Base-by-base conservation (phyloP, 2,888 invertebrate species). In the Nomada ferruginata region DNA sequence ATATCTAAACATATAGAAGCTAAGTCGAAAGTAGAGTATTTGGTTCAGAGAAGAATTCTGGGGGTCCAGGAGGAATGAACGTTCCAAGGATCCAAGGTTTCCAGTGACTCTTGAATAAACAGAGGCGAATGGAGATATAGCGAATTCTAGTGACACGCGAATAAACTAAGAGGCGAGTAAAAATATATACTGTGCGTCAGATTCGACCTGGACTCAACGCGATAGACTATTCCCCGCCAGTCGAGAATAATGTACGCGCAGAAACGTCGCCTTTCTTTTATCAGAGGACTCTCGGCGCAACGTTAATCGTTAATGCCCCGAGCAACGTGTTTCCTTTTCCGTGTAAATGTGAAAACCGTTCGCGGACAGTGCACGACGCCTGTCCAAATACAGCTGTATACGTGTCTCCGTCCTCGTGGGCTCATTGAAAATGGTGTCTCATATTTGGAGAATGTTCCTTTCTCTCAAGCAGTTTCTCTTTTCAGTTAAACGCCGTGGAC, bases 381-480 rank as follows among this genome's bases (percentile, higher is more conserved):
- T 59, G 23, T 69, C 69, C 68, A 68, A 69, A 80, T 68, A 76
- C 59, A 36, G 76, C 75, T 47, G 3, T 47, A 15, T 47, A 15
- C 15, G 36, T 44, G 23, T 59, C 55, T 15, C n/a, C 61, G 65
- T 68, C 52, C 47, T 66, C 60, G 74, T 47, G 55, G 3, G 59
- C 20, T 44, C 50, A 42, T 69, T 20, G 68, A 57, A 36, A 68
- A 77, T 20, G 81, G 59, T 66, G 57, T 42, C 69, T 81, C 77
- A 61, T 77, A 76, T 81, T 83, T 83, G 77, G 72, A 70, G 72
- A 76, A 76, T 50, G 78, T 80, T 83, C 83, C 82, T 86, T 86
- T 86, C 86, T 86, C 80, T 44, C 53, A 26, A 23, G 53, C 29
- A 65, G 78, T 84, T 86, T 86, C 84, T 87, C 86, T 70, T 78